Conservation (phyloP, 2,113 vertebrate species). For the Chamaetylas fuelleborni region DNA sequence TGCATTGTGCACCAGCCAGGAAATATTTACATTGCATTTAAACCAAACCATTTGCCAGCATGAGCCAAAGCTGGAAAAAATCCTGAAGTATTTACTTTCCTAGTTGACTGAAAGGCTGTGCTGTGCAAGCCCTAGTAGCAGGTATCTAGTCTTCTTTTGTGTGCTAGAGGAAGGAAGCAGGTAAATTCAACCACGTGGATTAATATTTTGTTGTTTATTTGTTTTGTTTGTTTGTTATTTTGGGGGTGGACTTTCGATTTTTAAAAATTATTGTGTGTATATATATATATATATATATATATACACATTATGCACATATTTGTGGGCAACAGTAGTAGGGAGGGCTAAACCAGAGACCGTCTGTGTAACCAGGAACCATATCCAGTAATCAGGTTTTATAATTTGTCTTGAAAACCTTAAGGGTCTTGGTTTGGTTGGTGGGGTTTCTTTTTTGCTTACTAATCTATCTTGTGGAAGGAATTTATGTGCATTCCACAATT, state of each 20-base stretch:
- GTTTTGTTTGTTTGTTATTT: background rate
- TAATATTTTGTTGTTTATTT: background rate
- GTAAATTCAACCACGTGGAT: background rate
- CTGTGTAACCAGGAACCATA: background rate
- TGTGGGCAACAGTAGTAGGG: background rate
- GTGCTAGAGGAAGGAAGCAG: background rate
- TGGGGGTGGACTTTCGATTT: background rate
- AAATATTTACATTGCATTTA: background rate
- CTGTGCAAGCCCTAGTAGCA: background rate
- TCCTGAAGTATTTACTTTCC: background rate
- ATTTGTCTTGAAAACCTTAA: background rate
- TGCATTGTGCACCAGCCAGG: background rate
- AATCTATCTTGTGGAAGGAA: background rate
- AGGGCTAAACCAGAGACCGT: background rate
- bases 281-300: too few species aligned
- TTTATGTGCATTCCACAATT: background rate
- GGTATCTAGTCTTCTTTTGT: background rate
- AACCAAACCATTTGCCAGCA: fast-evolving
- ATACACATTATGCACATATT: background rate
- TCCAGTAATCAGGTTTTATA: background rate
- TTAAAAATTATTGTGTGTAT: background rate
- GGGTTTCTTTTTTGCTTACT: background rate
- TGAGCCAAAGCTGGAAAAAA: background rate
- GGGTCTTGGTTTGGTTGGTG: background rate
- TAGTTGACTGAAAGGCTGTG: background rate